Base-by-base conservation (phyloP, 2,888 invertebrate genomes). In the Sesamia inferens region DNA sequence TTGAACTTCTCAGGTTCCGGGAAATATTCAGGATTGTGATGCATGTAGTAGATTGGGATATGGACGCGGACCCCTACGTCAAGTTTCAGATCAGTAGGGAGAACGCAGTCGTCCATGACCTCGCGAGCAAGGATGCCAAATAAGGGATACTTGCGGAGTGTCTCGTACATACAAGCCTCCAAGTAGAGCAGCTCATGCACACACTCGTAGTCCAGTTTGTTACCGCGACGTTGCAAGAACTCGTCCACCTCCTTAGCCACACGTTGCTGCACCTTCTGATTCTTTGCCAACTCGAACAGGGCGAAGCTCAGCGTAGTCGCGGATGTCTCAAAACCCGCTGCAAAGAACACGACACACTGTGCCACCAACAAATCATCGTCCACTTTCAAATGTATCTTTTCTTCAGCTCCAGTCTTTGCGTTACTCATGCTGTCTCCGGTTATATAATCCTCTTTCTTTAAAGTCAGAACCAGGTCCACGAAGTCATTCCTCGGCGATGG, bases 81-180 rank as follows among this genome's bases (percentile, higher is more conserved):
- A 24, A 94, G 67, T 8, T 74, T 72, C 13, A 93, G 67, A 0
- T 92, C 93, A 2, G 88, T 83, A 0, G 93, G 92, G 6, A 94
- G 80, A 0, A 84, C 88, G 66, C 92, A 94, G 58, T 92, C 88
- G 16, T 92, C 92, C 24, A 89, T 85, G 0, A 93, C 90, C 71
- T 94, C 93, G 0, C 94, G 85, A 0, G 92, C 88, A 0, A 93
- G 54, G 0, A 87, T 65, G 0, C 90, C 89, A 2, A 93, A 55
- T 0, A 90, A 88, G 0, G 94, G 94, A 61, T 94, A 92, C 19
- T 24, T 57, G 0, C 94, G 90, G 0, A 94, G 75, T 0, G 92
- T 76, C 76, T 94, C 94, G 2, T 91, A 78, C 4, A 92, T 55
- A 76, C 93, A 93, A 0, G 92, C 92, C 13, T 91, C 88, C 0